Percentiles rank a stretch among this genome's conserved stretches.
phyloP scores from a whole-genome alignment of 2,797 vertebrate species.

The Xenopus petersii region DNA sequence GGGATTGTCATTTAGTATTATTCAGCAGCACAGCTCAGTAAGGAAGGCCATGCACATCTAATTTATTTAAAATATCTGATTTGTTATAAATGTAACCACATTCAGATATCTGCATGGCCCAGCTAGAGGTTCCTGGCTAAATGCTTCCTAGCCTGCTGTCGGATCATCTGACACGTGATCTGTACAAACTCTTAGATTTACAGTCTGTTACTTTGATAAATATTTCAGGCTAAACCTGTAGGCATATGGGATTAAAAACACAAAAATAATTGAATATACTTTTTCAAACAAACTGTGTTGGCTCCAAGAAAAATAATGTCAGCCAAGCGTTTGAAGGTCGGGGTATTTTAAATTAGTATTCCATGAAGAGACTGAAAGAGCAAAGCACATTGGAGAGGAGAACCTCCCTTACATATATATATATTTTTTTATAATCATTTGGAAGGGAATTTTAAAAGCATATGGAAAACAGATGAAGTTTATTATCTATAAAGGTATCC shows the following conservation, averaged over 20 bases:
- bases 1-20: too few species aligned
- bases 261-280: conserved; percentile 8
- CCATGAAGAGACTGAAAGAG: conserved; percentile 9
- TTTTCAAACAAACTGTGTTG: conserved; percentile 32
- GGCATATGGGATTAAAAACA: conserved; percentile 20
- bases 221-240: conserved; percentile 17
- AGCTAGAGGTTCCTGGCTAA: background rate
- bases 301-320: conserved; percentile 25
- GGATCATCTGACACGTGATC: conserved; percentile 7
- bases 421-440: background rate
- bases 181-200: conserved; percentile 6
- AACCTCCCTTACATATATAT: background rate
- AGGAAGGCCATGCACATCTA: too few species aligned
- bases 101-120: background rate
- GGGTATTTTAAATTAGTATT: conserved; percentile 20
- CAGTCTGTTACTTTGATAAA: conserved; percentile 9
- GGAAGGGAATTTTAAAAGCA: background rate
- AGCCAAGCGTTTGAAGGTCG: conserved; percentile 36
- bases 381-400: conserved; percentile 1
- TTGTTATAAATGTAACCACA: too few species aligned
- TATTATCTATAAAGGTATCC: background rate
- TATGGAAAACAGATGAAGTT: conserved; percentile 12
- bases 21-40: too few species aligned
- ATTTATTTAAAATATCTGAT: too few species aligned
- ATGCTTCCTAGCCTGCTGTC: background rate